Conservation (phyloP, 2,888 invertebrate genomes). For the Nephrocerus scutellatus region DNA sequence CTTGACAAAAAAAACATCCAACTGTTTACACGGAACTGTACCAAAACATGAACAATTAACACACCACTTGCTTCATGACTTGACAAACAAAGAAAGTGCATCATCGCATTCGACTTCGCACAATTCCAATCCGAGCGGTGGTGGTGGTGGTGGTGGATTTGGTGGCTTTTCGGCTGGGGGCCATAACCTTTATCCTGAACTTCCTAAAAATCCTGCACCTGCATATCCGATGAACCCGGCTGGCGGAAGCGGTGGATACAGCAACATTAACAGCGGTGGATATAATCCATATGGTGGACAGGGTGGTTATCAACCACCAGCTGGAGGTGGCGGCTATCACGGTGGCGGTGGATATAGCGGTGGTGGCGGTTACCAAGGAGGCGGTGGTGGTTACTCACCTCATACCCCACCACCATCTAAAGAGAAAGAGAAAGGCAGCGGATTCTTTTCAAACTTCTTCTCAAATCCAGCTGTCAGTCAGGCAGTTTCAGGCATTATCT, state of each 20-base stretch:
- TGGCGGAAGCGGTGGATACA: slow-evolving; percentile 33
- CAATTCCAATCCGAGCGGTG: slow-evolving; percentile 33
- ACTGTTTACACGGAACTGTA: slow-evolving; percentile 7
- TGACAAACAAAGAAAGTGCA: slow-evolving; percentile 11
- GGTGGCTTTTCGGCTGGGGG: slow-evolving; percentile 44
- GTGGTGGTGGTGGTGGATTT: slow-evolving; percentile 38
- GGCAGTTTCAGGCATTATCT: slow-evolving; percentile 44
- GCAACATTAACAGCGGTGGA: slow-evolving; percentile 26
- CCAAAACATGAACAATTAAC: too few species aligned
- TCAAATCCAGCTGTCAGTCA: slow-evolving; percentile 44
- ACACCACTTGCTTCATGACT: too few species aligned
- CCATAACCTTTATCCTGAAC: slow-evolving; percentile 39
- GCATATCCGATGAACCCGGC: slow-evolving; percentile 22
- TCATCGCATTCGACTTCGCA: slow-evolving; percentile 24
- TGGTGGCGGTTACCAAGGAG: slow-evolving; percentile 24
- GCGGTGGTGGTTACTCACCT: slow-evolving; percentile 25
- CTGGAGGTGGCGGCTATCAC: slow-evolving; percentile 20
- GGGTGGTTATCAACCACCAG: slow-evolving; percentile 36
- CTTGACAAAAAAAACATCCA: slow-evolving; percentile 19
- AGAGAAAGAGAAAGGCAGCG: slow-evolving; percentile 38
- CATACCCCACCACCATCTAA: slow-evolving; percentile 30
- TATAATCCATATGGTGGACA: slow-evolving; percentile 28
- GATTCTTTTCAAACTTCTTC: slow-evolving; percentile 43
- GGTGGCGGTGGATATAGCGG: slow-evolving; percentile 33
- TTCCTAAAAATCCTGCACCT: slow-evolving; percentile 31